phyloP scores from a whole-genome alignment of 1,140 invertebrate genomes.

The Gyrodactylus bullatarudis region DNA sequence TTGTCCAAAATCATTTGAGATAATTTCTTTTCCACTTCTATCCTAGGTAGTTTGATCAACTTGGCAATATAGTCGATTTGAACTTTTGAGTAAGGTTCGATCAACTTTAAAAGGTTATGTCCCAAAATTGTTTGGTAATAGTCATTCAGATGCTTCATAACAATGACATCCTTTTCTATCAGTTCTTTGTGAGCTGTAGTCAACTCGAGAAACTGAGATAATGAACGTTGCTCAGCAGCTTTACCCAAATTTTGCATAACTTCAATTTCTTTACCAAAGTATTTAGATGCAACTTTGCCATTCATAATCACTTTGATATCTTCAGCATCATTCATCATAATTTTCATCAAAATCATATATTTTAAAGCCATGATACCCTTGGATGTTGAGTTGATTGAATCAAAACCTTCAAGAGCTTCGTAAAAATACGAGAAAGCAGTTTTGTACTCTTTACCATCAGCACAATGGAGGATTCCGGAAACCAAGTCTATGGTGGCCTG shows the following conservation, averaged over 20 bases:
- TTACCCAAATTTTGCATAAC: constrained; percentile 84
- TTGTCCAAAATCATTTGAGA: constrained; percentile 99
- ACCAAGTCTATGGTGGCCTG: constrained; percentile 81
- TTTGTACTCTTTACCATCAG: constrained; percentile 94
- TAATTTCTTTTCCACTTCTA: constrained; percentile 79
- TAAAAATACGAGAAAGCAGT: constrained; percentile 99
- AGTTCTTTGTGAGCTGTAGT: constrained; percentile 38
- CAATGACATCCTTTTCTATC: constrained; percentile 73
- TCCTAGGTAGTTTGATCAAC: constrained; percentile 46
- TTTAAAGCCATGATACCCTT: constrained; percentile 72
- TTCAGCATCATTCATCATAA: constrained; percentile 57
- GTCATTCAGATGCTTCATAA: constrained; percentile 67
- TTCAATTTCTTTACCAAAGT: constrained; percentile 66
- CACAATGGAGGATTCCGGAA: constrained; percentile 86
- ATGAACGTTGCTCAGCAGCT: constrained; percentile 67
- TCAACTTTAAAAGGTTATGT: constrained; percentile 85
- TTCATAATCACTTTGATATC: constrained; percentile 76
- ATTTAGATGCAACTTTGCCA: constrained; percentile 78
- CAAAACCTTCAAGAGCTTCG: constrained; percentile 96
- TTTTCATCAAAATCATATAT: constrained; percentile 94
- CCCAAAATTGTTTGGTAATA: constrained; percentile 86
- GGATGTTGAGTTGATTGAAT: constrained; percentile 51
- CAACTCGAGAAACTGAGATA: constrained; percentile 57
- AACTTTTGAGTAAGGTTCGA: constrained; percentile 86
- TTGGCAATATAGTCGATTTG: constrained; percentile 48